Conservation (phyloP, 2,888 invertebrate species). For the Alsophila aescularia region DNA sequence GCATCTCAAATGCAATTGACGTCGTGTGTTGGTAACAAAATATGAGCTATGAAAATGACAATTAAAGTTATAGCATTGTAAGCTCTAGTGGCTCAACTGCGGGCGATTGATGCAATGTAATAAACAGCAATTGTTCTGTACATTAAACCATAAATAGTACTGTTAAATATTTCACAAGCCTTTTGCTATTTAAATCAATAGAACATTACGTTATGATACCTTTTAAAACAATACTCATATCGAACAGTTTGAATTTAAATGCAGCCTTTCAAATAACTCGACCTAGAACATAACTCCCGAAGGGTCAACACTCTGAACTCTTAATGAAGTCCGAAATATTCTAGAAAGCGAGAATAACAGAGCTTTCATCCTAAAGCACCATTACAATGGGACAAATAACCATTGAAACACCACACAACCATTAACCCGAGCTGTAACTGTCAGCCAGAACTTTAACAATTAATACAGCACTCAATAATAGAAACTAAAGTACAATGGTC, state of each 20-base stretch:
- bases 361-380: constrained; percentile 67
- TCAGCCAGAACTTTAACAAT: constrained; percentile 76
- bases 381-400: constrained; percentile 69
- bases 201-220: constrained; percentile 13
- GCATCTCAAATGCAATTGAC: constrained; percentile 31
- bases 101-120: neutral
- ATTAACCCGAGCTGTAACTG: constrained; percentile 75
- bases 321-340: constrained; percentile 52
- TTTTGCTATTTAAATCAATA: neutral
- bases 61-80: constrained; percentile 2
- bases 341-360: constrained; percentile 42
- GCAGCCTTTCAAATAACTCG: constrained; percentile 17
- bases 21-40: constrained; percentile 9
- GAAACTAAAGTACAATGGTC: constrained; percentile 74
- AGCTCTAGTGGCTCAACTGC: neutral
- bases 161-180: neutral
- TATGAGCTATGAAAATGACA: constrained; percentile 19
- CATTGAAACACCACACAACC: constrained; percentile 69
- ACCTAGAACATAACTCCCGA: constrained; percentile 22
- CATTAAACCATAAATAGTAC: neutral
- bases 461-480: constrained; percentile 73
- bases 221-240: constrained; percentile 7
- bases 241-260: constrained; percentile 18
- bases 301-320: constrained; percentile 54
- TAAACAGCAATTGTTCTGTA: neutral